phyloP scores from a whole-genome alignment of 2,888 invertebrate genomes.

The Tetragonisca angustula region DNA sequence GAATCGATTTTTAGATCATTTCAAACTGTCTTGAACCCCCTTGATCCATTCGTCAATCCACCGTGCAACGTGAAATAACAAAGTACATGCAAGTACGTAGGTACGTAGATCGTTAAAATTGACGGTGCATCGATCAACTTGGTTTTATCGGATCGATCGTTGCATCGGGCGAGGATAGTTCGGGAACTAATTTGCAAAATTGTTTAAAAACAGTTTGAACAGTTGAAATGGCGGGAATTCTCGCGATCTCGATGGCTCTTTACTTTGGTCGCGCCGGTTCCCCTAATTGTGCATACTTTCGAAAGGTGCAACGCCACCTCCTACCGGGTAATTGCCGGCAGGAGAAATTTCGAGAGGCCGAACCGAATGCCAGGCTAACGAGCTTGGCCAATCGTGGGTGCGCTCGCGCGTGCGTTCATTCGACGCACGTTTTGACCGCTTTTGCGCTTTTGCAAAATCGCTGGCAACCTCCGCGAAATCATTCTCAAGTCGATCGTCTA shows the following conservation, averaged over 20 bases:
- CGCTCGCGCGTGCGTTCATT: conserved; percentile 49
- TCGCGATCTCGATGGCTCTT: not conserved
- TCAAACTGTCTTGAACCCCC: too few relatives aligned
- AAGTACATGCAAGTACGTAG: not conserved
- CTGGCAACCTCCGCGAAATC: conserved; percentile 9
- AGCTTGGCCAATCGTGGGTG: conserved; percentile 66
- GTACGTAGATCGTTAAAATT: not conserved
- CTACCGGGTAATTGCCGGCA: conserved; percentile 49
- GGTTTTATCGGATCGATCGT: not conserved
- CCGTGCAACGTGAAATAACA: not conserved
- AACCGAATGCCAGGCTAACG: conserved; percentile 64
- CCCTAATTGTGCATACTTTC: conserved; percentile 55
- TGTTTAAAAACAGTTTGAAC: too few relatives aligned
- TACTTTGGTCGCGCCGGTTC: conserved; percentile 42
- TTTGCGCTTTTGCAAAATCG: conserved; percentile 52
- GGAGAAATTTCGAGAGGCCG: conserved; percentile 51
- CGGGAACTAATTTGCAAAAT: conserved; percentile 33
- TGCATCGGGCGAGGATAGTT: not conserved
- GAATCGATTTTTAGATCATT: too few relatives aligned
- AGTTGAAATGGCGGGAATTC: conserved; percentile 21
- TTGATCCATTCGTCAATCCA: too few relatives aligned
- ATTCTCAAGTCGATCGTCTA: conserved; percentile 31
- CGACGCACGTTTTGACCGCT: conserved; percentile 43
- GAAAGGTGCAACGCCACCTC: conserved; percentile 56
- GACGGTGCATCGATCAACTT: not conserved